phyloP scores from a whole-genome alignment of 2,888 invertebrate genomes.

The Netelia virgata region DNA sequence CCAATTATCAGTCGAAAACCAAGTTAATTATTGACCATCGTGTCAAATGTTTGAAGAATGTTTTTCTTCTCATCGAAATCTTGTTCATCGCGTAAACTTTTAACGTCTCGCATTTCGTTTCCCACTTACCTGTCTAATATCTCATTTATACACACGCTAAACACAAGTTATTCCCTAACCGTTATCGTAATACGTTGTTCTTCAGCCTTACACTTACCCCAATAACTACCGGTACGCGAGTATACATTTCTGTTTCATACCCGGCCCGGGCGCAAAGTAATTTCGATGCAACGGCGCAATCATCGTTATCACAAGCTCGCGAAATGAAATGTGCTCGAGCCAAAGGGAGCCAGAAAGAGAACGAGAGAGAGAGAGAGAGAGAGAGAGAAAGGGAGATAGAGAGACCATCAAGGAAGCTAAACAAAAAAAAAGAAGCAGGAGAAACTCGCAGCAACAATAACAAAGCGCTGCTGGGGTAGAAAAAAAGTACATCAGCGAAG shows the following conservation, averaged over 20 bases:
- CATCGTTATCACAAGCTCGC: constrained; percentile 22
- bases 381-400: constrained; percentile 7
- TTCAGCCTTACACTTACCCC: not conserved
- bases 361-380: not conserved
- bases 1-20: no score
- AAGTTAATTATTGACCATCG: no score
- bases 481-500: constrained; percentile 13
- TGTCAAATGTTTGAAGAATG: no score
- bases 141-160: constrained; percentile 14
- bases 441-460: constrained; percentile 48
- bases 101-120: not conserved
- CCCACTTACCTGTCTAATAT: not conserved
- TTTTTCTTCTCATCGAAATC: not conserved
- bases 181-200: not conserved
- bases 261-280: constrained; percentile 37
- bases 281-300: constrained; percentile 44
- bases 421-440: not conserved
- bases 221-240: not conserved
- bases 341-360: constrained; percentile 24
- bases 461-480: constrained; percentile 31
- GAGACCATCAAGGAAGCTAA: constrained; percentile 24
- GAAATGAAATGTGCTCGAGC: constrained; percentile 16
- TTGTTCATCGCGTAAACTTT: not conserved
- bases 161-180: not conserved
- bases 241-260: constrained; percentile 23